phyloP scores from a whole-genome alignment of 2,888 invertebrate genomes.

The Homarus gammarus region DNA sequence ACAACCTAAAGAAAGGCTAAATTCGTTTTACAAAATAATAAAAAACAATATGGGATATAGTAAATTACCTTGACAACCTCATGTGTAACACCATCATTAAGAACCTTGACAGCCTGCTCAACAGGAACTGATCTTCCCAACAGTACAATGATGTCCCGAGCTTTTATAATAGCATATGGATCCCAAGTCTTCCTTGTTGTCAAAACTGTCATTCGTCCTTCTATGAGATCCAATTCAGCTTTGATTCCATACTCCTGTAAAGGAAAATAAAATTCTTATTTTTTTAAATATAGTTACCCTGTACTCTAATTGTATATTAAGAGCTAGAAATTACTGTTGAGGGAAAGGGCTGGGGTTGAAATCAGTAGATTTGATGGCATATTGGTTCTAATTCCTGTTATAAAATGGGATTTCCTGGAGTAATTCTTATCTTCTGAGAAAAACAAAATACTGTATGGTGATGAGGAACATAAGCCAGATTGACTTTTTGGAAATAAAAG shows the following conservation, averaged over 20 bases:
- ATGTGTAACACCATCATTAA: constrained; percentile 92
- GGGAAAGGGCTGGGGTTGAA: too few relatives aligned
- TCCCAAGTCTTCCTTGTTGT: constrained; percentile 99
- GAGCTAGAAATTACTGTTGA: too few relatives aligned
- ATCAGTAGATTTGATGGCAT: too few relatives aligned
- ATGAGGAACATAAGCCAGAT: too few relatives aligned
- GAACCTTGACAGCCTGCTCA: constrained; percentile 93
- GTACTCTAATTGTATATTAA: too few relatives aligned
- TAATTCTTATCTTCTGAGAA: too few relatives aligned
- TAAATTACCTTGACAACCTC: constrained; percentile 90
- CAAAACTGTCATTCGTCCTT: constrained; percentile 95
- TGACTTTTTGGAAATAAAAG: too few relatives aligned
- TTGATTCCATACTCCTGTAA: constrained; percentile 86
- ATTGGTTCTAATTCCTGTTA: too few relatives aligned
- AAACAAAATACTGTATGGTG: too few relatives aligned
- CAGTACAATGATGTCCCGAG: constrained; percentile 96
- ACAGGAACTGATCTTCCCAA: constrained; percentile 97
- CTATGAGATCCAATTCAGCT: constrained; percentile 94
- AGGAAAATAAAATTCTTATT: background rate
- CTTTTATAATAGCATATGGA: constrained; percentile 97
- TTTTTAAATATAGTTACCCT: too few relatives aligned
- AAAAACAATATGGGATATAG: background rate
- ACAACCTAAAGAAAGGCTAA: too few relatives aligned
- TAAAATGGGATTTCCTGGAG: too few relatives aligned
- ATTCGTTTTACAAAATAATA: background rate